phyloP scores from a whole-genome alignment of 92 coral and sea anemone genomes.

The Porites divaricata region DNA sequence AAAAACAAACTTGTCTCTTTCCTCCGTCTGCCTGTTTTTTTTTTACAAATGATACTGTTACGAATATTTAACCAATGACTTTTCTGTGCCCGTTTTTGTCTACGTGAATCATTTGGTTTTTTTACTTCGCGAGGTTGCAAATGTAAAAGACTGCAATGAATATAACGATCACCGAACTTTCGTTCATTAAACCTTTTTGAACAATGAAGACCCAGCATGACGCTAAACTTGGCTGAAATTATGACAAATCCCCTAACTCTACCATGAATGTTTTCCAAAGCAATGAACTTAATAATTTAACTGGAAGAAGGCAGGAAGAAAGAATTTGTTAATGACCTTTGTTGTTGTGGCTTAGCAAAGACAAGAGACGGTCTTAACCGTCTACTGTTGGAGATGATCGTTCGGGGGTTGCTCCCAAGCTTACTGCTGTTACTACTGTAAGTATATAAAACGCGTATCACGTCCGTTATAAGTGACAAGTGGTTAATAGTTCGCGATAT shows the following conservation, averaged over 20 bases:
- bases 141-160: no score
- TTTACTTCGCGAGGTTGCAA: not conserved
- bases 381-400: conserved; percentile 23
- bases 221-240: conserved; percentile 1
- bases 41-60: no score
- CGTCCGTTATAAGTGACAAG: not conserved
- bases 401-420: conserved; percentile 4
- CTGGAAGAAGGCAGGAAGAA: not conserved
- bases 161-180: not conserved
- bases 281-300: conserved; percentile 34
- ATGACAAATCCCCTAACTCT: conserved; percentile 3
- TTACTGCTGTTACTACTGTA: conserved; percentile 48
- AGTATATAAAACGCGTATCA: conserved; percentile 20
- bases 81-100: not conserved
- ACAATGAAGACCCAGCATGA: conserved; percentile 17
- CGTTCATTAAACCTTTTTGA: not conserved
- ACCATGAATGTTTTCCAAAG: conserved; percentile 15
- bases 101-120: no score
- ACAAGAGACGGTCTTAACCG: conserved; percentile 47
- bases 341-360: conserved; percentile 27
- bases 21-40: no score
- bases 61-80: not conserved
- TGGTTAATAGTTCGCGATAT: not conserved
- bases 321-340: conserved; percentile 16
- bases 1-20: no score